Evolutionary conservation across 2,113 vertebrate species (phyloP).

Genomic region (Microtus oregoni): DNA sequence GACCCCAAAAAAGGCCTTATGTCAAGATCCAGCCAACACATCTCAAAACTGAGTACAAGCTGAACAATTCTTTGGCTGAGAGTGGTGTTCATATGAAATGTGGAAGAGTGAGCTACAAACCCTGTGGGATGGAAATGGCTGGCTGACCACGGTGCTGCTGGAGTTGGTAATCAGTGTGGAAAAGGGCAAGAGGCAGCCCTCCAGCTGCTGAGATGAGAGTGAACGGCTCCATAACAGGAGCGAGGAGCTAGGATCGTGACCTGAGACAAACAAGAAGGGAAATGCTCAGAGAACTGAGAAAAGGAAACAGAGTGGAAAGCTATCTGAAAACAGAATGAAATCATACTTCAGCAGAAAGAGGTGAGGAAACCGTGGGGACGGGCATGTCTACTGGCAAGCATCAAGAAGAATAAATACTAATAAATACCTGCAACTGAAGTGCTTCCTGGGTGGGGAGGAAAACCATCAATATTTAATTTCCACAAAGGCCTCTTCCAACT

Average conservation of each 20-base stretch:
- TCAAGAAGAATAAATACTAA: background rate
- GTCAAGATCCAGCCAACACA: background rate
- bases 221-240: background rate
- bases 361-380: background rate
- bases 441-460: background rate
- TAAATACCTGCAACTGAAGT: too few relatives aligned
- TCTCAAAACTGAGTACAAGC: background rate
- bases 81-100: background rate
- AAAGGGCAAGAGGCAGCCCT: background rate
- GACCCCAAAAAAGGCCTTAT: background rate
- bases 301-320: background rate
- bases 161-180: background rate
- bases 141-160: background rate
- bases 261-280: too few relatives aligned
- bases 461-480: background rate
- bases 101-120: background rate
- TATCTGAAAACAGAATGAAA: background rate
- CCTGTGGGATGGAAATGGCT: background rate
- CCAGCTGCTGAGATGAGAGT: background rate
- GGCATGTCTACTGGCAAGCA: background rate
- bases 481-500: background rate
- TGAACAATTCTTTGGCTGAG: background rate
- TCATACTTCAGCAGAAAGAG: background rate
- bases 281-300: background rate
- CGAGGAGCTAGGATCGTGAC: background rate